Percentiles rank a stretch among this genome's conserved stretches.
phyloP scores from a whole-genome alignment of 1,140 invertebrate species.

The Zaprionus tsacasi region DNA sequence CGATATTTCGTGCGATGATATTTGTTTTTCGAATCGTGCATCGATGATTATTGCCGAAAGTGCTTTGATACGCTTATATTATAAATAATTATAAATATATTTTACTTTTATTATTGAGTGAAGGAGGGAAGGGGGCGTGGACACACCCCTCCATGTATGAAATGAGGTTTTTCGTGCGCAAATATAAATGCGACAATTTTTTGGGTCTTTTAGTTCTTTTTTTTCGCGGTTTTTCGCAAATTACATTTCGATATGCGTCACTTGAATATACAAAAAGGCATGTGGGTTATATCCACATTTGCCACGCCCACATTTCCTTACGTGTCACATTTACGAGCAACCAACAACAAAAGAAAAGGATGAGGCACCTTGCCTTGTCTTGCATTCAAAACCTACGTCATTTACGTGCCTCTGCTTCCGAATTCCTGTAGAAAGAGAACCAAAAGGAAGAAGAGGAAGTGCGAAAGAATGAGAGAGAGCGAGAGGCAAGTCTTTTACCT shows the following conservation, averaged over 20 bases:
- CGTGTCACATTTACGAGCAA: conserved; percentile 27
- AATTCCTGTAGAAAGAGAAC: background rate
- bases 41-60: background rate
- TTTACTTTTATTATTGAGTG: background rate
- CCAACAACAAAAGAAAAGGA: background rate
- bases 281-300: conserved; percentile 7
- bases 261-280: conserved; percentile 71
- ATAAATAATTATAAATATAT: conserved; percentile 1
- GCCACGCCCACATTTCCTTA: conserved; percentile 24
- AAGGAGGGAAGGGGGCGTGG: too few relatives aligned
- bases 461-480: background rate
- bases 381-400: conserved; percentile 18
- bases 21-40: background rate
- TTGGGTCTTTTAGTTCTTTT: background rate
- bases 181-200: conserved; percentile 11
- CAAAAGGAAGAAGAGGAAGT: too few relatives aligned
- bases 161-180: background rate
- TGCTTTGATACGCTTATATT: conserved; percentile 6
- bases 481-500: background rate
- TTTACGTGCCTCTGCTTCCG: conserved; percentile 18
- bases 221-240: background rate
- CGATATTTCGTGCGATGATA: background rate
- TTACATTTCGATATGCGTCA: conserved; percentile 47
- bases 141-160: background rate
- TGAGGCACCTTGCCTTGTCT: conserved; percentile 3